Evolutionary conservation across 2,797 vertebrate species (phyloP), one percentile per base, ranked within the genome.

Genomic region (Melopsittacus undulatus): DNA sequence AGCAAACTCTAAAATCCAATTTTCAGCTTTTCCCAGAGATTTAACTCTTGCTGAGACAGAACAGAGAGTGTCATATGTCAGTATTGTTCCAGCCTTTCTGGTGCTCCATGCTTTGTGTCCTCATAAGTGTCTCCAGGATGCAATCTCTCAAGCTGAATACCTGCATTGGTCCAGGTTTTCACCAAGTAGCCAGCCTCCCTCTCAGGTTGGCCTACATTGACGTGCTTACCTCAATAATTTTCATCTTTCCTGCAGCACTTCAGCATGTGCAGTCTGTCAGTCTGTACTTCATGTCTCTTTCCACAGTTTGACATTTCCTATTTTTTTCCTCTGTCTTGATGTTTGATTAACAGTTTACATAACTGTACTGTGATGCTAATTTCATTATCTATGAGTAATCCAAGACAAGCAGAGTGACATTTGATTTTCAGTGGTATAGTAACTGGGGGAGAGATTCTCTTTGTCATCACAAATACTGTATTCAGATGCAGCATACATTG

Each of bases 341-440:
- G 23, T 82, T 69, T 88, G 52, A 49, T 72, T 86, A 92, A 52
- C 12, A 22, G 54, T 89, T 93, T 72, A 45, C n/a, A 18, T 78
- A 82, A 62, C 70, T 89, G 57, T 70, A 38, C 52, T n/a, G n/a
- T 61, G 51, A 63, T 67, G 57, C 52, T 77, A 57, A 76, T 26
- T 81, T 68, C 48, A 32, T 88, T 91, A 34, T 23, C 20, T 62
- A 3, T 63, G 69, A 68, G 40, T 72, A 88, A 81, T 56, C 34
- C 10, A 52, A 88, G 76, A 56, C 36, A 38, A 15, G 32, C 38
- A 62, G 38, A 75, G 26, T 29, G 3, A 54, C 27, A 26, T 51
- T 72, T 42, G 26, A 26, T 91, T 82, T 87, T 87, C 52, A 64
- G 56, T 66, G 12, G 22, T 57, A 21, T 27, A 61, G 38, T 62